Conservation (phyloP, 2,888 invertebrate genomes). For the Pyralis farinalis region DNA sequence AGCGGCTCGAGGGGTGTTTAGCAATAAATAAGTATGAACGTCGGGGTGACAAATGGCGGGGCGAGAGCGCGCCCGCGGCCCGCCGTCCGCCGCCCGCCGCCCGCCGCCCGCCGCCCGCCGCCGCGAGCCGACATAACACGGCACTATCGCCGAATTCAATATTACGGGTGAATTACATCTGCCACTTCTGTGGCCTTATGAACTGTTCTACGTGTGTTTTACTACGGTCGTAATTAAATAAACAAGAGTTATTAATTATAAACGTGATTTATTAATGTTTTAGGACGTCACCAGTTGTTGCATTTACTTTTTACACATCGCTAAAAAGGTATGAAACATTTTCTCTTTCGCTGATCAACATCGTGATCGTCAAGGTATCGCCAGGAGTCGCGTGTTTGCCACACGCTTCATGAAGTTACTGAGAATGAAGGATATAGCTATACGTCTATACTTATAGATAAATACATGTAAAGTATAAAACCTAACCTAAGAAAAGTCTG, state of each 20-base stretch:
- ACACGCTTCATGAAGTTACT: no score
- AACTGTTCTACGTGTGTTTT: constrained; percentile 6
- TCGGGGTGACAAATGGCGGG: constrained; percentile 12
- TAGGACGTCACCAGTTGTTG: no score
- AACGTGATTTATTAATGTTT: no score
- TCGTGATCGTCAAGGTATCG: no score
- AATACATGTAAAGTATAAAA: no score
- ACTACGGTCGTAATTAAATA: constrained; percentile 19
- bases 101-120: not conserved
- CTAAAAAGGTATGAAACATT: no score
- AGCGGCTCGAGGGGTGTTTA: constrained; percentile 3
- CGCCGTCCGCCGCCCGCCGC: not conserved
- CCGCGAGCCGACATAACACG: not conserved
- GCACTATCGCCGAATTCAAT: not conserved
- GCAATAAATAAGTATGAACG: constrained; percentile 12
- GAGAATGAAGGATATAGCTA: no score
- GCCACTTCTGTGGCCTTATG: not conserved
- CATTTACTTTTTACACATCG: no score
- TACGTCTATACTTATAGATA: no score
- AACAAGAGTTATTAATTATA: constrained; percentile 19
- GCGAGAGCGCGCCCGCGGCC: constrained; percentile 2
- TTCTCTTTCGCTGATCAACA: no score
- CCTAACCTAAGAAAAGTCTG: no score
- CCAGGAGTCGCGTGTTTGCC: no score
- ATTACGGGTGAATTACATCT: not conserved